Conservation (phyloP, 2,888 invertebrate genomes). For the Lacanobia wlatinum region DNA sequence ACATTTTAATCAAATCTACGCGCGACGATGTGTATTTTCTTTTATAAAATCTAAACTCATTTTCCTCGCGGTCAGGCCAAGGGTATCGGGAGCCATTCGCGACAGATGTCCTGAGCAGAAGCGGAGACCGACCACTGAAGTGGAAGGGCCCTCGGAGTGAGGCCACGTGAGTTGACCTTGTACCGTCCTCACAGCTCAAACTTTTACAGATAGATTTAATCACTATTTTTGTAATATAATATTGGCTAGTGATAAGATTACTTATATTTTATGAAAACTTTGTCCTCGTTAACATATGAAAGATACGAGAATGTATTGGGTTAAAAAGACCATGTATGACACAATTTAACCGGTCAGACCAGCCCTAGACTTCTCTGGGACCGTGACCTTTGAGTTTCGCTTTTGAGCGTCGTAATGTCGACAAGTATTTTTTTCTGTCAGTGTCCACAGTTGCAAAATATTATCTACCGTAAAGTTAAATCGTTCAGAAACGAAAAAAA, state of each 20-base stretch:
- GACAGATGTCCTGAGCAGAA: constrained; percentile 54
- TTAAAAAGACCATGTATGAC: too few relatives aligned
- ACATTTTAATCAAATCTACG: neutral
- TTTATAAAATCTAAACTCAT: constrained; percentile 31
- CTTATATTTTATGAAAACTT: neutral
- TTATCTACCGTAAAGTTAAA: too few relatives aligned
- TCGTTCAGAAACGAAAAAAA: too few relatives aligned
- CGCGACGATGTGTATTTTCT: neutral
- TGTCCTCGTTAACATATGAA: neutral
- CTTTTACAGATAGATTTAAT: neutral
- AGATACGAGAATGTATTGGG: too few relatives aligned
- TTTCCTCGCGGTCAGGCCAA: constrained; percentile 40
- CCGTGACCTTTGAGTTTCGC: too few relatives aligned
- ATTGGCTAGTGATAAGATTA: neutral
- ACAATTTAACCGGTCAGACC: too few relatives aligned
- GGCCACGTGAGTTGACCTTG: constrained; percentile 52
- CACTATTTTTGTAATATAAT: neutral
- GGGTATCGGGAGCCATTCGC: constrained; percentile 28
- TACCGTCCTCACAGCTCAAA: neutral
- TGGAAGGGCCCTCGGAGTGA: constrained; percentile 46
- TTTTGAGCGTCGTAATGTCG: too few relatives aligned
- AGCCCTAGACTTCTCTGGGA: too few relatives aligned
- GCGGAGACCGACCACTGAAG: constrained; percentile 35
- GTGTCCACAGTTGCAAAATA: too few relatives aligned
- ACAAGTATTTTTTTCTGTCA: too few relatives aligned